Base-by-base conservation (phyloP, 2,888 invertebrate species). In the Pseudococcus longispinus region DNA sequence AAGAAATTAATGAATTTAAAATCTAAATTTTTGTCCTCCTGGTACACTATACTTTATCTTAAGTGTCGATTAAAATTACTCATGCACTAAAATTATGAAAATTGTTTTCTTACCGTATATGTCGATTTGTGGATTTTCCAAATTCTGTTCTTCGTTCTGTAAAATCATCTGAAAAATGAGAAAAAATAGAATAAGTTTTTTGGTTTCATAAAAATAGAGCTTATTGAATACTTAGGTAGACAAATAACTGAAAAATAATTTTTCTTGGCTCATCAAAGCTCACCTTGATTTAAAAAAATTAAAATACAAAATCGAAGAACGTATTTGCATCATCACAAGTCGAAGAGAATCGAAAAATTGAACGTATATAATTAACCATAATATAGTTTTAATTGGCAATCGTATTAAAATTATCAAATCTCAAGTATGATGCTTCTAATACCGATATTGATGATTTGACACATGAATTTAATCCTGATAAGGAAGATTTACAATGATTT, bases 71-170 rank as follows among this genome's bases (percentile, higher is more conserved):
- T 20, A 26, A 11, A 9, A 65, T 20, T 55, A 20, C 11, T 55
- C 55, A 13, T 55, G 20, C 11, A 55, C 1, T 3, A 55, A 55
- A 55, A 55, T 3, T 65, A 60, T 11, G 9, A 60, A 60, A 60
- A 23, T 60, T 23, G 11, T 60, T 70, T 70, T 18, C 70, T 70
- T 70, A 70, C 70, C 70, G 32, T 70, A 70, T 18, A 70, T 70
- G 70, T 70, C 70, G 70, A 70, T 70, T 29, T 70, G 70, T 29
- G 70, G 29, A 70, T 70, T 70, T 70, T 70, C 70, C 15, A 70
- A 70, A 70, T 29, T 70, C 11, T 70, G 29, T 70, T 70, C 70
- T 13, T 70, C 29, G 13, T 2, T 70, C 15, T 70, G 15, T 70
- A 70, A 70, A 29, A 70, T 70, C 70, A 70, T 70, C 70, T 70